Evolutionary conservation across 2,888 invertebrate genomes (phyloP), one percentile per base, ranked within the genome.

Genomic region (Chalcosyrphus nemorum): DNA sequence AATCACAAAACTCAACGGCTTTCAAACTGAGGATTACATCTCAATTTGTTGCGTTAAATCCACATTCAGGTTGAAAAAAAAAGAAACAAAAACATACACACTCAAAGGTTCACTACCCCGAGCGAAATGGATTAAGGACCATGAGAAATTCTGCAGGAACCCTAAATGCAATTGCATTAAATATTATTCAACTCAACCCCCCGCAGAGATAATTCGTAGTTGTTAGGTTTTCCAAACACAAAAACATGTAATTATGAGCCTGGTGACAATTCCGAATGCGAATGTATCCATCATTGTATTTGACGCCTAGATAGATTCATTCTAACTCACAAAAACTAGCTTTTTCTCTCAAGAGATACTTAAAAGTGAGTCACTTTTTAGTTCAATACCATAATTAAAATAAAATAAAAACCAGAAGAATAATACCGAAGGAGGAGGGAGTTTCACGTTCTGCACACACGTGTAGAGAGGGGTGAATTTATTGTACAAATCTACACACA

Each of bases 151-250:
- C 24, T 52, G 15, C 41, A 17, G 24, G 54, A 52, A 59, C 74
- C 78, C 75, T 72, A 45, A 54, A 47, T 17, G 47, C 57, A 81
- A 65, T 81, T 70, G 71, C 61, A 59, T 57, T 59, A 61, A 61
- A 50, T 50, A 50, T 50, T 38, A 50, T 56, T 35, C 29, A 56
- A 29, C 57, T 52, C 24, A n/a, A 74, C 45, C 57, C 80, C 87
- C 86, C 68, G 87, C 86, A 68, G 87, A 38, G 87, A 87, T 87
- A 87, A 87, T 87, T 82, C 84, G 82, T 81, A 84, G 87, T 87
- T 87, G 82, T 76, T 66, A 50, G 66, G 81, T 86, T 86, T 87
- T 81, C 61, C 43, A 77, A 76, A 86, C 85, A 85, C 86, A 35
- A 54, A 68, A 71, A 57, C 66, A 74, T 75, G 50, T 78, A 35